Conservation (phyloP, 2,113 vertebrate species). For the Callopanchax toddi region DNA sequence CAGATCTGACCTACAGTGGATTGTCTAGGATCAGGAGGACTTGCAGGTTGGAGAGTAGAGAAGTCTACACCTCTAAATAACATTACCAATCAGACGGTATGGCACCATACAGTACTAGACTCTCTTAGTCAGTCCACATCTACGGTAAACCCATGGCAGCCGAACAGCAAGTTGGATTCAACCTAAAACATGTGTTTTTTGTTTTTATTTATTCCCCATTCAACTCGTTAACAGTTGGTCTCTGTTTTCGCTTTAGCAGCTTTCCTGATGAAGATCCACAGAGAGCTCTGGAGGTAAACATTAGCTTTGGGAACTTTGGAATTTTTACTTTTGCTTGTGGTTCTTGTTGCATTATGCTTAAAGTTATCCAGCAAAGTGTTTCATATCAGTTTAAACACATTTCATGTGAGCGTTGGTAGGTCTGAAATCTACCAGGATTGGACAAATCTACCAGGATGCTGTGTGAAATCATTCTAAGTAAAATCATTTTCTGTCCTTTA, state of each 20-base stretch:
- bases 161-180: slow-evolving; percentile 52
- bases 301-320: not conserved
- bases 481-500: no score
- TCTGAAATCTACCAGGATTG: no score
- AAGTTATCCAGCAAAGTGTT: not conserved
- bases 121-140: slow-evolving; percentile 52
- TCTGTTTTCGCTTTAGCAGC: slow-evolving; percentile 69
- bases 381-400: no score
- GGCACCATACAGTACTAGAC: no score
- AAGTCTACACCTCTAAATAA: slow-evolving; percentile 56
- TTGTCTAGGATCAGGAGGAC: no score
- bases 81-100: no score
- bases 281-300: slow-evolving; percentile 86
- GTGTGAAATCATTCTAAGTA: no score
- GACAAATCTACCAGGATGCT: no score
- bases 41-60: no score
- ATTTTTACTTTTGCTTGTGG: accelerated
- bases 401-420: slow-evolving; percentile 5
- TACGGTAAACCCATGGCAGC: slow-evolving; percentile 58
- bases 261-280: slow-evolving; percentile 86
- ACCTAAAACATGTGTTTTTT: accelerated
- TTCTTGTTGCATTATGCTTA: not conserved
- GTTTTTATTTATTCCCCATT: no score
- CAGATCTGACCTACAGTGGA: no score
- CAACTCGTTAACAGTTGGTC: slow-evolving; percentile 12